Percentiles rank a stretch among this genome's conserved stretches.
Conservation (phyloP, 2,888 invertebrate genomes). For the Ceratothoa steindachneri region DNA sequence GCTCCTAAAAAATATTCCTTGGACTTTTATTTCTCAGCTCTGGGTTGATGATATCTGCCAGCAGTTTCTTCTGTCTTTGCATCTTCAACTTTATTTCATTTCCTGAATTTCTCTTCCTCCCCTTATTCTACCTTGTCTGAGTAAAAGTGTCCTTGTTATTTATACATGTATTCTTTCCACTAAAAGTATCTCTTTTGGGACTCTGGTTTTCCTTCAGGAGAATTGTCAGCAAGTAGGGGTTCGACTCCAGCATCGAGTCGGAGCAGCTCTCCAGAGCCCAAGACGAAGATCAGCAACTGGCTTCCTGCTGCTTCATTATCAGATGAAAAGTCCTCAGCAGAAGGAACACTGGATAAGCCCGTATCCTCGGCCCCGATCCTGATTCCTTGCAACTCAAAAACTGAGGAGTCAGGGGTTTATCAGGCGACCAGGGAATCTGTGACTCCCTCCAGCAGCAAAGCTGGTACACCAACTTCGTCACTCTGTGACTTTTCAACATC, state of each 20-base stretch:
- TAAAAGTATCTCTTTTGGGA: too few relatives aligned
- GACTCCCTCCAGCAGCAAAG: conserved; percentile 29
- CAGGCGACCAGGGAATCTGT: background rate
- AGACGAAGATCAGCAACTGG: conserved; percentile 25
- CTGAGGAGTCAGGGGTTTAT: background rate
- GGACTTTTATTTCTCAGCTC: too few relatives aligned
- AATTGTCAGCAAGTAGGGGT: conserved; percentile 27
- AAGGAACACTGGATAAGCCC: background rate
- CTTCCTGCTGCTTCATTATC: background rate
- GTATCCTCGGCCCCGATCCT: background rate
- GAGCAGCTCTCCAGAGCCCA: conserved; percentile 37
- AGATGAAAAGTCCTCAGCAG: conserved; percentile 12
- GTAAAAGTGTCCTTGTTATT: too few relatives aligned
- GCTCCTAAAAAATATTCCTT: too few relatives aligned
- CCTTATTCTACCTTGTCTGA: too few relatives aligned
- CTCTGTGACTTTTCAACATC: background rate
- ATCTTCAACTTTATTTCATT: too few relatives aligned
- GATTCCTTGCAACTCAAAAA: background rate
- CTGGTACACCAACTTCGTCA: conserved; percentile 35
- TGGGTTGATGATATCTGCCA: too few relatives aligned
- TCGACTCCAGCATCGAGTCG: conserved; percentile 43
- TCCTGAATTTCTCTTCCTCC: too few relatives aligned
- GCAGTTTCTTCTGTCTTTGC: too few relatives aligned
- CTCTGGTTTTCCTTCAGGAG: conserved; percentile 28
- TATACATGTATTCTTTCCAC: too few relatives aligned